Base-by-base conservation (phyloP, 2,113 vertebrate species). In the Isurus oxyrinchus region DNA sequence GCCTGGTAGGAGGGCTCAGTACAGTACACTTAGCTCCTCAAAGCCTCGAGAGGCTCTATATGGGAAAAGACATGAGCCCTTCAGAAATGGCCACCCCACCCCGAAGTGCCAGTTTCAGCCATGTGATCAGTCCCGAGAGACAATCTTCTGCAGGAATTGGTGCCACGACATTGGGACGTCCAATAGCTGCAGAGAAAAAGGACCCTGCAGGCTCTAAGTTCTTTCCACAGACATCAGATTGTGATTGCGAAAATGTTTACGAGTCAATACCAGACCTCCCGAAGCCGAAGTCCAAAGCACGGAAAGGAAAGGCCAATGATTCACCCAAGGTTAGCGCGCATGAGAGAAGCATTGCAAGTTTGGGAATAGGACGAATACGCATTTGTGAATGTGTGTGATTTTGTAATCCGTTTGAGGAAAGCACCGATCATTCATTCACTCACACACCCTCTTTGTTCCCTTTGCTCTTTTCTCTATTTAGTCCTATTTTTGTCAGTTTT, bases 211-310 rank as follows among this genome's bases (percentile, higher is more conserved):
- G 8, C 25, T 55, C 87, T 7, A 53, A 90, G 23, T 8, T 4
- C 8, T 44, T 69, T 25, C 94, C 94, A 14, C 94, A 53, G 31
- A 53, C 11, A 27, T 66, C 19, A 72, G 0, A 5, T 0, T 96
- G 96, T 79, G 97, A 97, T 76, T 98, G 98, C 0, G 98, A 98
- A 96, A 98, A 98, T 61, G 97, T 99, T 97, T 98, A 98, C 0
- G 97, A 98, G 96, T 97, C 98, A 25, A 96, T 98, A 96, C 97
- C 96, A 96, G 99, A 98, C 96, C 96, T 97, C 2, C 96, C 97
- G 31, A 96, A 96, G 40, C 97, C 19, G 27, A 95, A 95, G 94
- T 16, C 94, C 31, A 72, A 67, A 95, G 5, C 49, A 0, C 0
- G 0, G 96, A 0, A 91, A 66, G 69, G 6, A 0, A 49, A 88